Evolutionary conservation across 2,888 invertebrate genomes (phyloP), one percentile per base, ranked within the genome.

Genomic region (Piscicola geometra): DNA sequence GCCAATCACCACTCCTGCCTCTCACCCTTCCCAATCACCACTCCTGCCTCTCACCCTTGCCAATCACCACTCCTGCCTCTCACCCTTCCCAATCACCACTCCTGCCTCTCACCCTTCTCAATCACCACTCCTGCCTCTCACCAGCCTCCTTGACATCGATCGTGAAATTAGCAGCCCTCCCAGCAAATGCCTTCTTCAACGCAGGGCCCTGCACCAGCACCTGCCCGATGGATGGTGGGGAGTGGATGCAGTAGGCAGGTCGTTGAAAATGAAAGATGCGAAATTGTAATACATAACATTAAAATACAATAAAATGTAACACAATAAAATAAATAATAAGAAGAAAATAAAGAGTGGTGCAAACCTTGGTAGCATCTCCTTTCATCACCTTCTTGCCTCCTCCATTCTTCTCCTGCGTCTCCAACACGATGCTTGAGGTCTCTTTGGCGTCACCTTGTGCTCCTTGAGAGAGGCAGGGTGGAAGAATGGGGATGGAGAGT

Each of bases 71-170:
- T 41, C 5, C 41, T 15, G 15, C 41, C 15, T 41, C 41, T 41
- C 5, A n/a, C n/a, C 41, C 41, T 9, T 12, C 64, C 3, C 12
- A 5, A 64, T 18, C 30, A 64, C 30, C 64, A 64, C 30, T 12
- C 25, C 28, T 28, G 9, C 30, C 3, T 12, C 25, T 12, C 28
- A 3, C 3, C 28, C 28, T 9, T 28, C 25, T 64, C 28, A 28
- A 64, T 18, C 64, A 64, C 64, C 64, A 64, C 30, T 12, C 25
- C 64, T 12, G n/a, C 21, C 3, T 77, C 88, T 85, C 86, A 96
- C 98, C 98, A 78, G 97, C 98, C 84, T 94, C 93, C 69, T 91
- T 90, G 77, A 92, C 92, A 80, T 91, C 91, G 28, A 98, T 90
- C 0, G 91, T 92, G 86, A 98, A 96, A 84, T 91, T 92, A 84